Evolutionary conservation across 2,888 invertebrate species (phyloP), one percentile per base, ranked within the genome.

Genomic region (Hoplodrina ambigua): DNA sequence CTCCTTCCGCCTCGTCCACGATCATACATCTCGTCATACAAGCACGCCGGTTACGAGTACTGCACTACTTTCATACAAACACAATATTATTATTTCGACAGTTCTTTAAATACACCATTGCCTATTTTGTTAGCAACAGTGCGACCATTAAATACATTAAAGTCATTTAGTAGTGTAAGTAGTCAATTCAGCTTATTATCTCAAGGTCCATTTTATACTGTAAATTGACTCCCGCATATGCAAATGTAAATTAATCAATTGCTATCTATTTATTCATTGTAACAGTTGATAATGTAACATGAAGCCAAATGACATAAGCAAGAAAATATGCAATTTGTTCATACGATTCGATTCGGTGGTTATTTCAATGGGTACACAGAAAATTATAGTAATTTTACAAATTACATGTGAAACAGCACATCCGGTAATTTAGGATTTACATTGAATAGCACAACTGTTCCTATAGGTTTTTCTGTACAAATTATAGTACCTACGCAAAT

Each of bases 171-270:
- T 55, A 30, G 65, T 50, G 65, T 37, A 37, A 37, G 37, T 66
- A 65, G 67, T 55, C 57, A 72, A 63, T 82, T 69, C 67, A 75
- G 67, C 66, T 72, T 46, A 76, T 72, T 79, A 80, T 64, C 30
- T 58, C 67, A 72, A 68, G 76, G 75, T 60, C 72, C 10, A 72
- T 60, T 60, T 41, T 63, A 56, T 49, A 59, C 33, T 53, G 53
- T 69, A 64, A 67, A 57, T 68, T 70, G 60, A 62, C 66, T 66
- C 62, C 67, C 60, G 58, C 68, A 68, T 67, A 66, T 77, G 52
- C 69, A 80, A 65, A 74, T 69, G 52, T 58, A 68, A 52, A 69
- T 63, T 20, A 70, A 69, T 75, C 70, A 75, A 77, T 79, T 79
- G 69, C 41, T 56, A 59, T 49, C 19, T 50, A 44, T 49, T 50